phyloP scores from a whole-genome alignment of 1,140 invertebrate genomes.

The Drosophila burlai region DNA sequence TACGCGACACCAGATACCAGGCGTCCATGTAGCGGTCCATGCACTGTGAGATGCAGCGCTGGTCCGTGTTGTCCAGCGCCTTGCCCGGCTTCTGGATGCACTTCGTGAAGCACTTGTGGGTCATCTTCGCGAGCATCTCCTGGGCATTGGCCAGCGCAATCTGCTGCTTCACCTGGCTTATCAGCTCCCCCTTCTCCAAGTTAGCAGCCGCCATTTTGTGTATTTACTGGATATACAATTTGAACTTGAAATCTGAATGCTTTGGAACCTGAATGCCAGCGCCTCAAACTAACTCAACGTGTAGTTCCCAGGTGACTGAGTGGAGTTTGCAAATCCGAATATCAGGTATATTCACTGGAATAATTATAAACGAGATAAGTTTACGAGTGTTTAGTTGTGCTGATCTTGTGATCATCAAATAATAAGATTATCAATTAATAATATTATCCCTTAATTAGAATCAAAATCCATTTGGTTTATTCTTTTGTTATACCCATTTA shows the following conservation, averaged over 20 bases:
- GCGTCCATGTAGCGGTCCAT: constrained; percentile 99
- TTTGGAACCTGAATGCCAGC: background rate
- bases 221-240: constrained; percentile 16
- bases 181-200: constrained; percentile 93
- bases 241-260: constrained; percentile 18
- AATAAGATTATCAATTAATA: background rate
- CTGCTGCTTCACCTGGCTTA: constrained; percentile 98
- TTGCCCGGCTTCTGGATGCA: constrained; percentile 96
- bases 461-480: background rate
- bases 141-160: constrained; percentile 97
- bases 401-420: background rate
- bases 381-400: no score
- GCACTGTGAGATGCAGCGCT: constrained; percentile 98
- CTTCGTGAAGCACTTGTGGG: constrained; percentile 98
- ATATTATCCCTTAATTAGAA: background rate
- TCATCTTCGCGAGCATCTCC: constrained; percentile 97
- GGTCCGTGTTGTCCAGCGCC: constrained; percentile 95
- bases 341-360: background rate
- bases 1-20: constrained; percentile 95
- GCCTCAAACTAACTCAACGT: background rate
- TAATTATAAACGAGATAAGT: background rate
- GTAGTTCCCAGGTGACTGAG: background rate
- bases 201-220: constrained; percentile 40
- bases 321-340: background rate
- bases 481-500: constrained; percentile 38